Percentiles rank a stretch among this genome's conserved stretches.
These are phyloP conservation scores for Rhea pennata DNA, from an alignment of 2,113 vertebrate genomes.

Conservation along the genomic window DNA sequence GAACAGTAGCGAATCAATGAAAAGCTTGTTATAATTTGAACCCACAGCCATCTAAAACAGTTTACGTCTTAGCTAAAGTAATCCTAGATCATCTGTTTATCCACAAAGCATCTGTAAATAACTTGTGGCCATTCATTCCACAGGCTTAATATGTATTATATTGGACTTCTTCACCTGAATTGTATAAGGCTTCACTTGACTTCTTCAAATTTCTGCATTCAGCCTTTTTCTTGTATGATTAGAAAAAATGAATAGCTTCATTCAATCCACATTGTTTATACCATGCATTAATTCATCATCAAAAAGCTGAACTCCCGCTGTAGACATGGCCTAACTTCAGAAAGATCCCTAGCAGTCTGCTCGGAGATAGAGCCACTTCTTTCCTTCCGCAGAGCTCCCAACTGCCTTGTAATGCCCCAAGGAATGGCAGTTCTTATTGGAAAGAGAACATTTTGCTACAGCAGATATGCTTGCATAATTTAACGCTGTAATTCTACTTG, in stretches of 20 bases:
- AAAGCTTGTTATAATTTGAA: neutral
- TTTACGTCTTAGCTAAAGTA: neutral
- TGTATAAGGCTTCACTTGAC: neutral
- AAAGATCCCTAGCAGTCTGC: neutral
- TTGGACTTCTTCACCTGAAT: neutral
- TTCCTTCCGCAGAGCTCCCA: neutral
- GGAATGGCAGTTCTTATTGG: neutral
- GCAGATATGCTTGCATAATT: neutral
- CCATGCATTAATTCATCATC: neutral
- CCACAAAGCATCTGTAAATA: neutral
- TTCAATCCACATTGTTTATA: neutral
- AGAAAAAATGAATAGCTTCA: neutral
- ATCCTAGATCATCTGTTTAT: neutral
- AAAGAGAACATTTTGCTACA: neutral
- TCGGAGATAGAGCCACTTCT: neutral
- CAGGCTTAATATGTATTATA: neutral
- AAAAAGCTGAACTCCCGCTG: neutral
- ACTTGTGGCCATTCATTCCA: neutral
- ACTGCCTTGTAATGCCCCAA: neutral
- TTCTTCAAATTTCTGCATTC: neutral
- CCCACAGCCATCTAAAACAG: neutral
- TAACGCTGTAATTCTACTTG: neutral
- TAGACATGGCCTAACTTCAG: neutral
- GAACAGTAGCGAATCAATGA: neutral
- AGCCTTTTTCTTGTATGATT: neutral